Percentiles rank a stretch among this genome's conserved stretches.
These are phyloP conservation scores for Nerophis ophidion DNA, from an alignment of 2,113 vertebrate genomes.

Conservation along the genomic window DNA sequence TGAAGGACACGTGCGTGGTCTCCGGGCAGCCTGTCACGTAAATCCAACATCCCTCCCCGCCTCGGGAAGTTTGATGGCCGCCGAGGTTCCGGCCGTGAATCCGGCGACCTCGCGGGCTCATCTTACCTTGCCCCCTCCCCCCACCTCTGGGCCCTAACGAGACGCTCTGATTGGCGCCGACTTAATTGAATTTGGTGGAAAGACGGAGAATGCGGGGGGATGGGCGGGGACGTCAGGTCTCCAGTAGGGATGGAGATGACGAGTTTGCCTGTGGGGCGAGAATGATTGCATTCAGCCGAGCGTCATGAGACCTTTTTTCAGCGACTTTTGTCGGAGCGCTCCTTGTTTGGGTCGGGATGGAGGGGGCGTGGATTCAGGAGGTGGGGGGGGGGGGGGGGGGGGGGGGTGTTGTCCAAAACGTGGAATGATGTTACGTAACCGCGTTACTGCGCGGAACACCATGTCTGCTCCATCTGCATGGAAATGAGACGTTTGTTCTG, in stretches of 20 bases:
- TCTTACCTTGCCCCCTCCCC: slow-evolving; percentile 48
- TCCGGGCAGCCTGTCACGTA: slow-evolving; percentile 67
- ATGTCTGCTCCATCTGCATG: background rate
- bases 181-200: slow-evolving; percentile 53
- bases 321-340: slow-evolving; percentile 37
- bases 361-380: slow-evolving; percentile 5
- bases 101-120: slow-evolving; percentile 29
- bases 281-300: slow-evolving; percentile 44
- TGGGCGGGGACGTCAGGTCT: slow-evolving; percentile 26
- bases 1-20: slow-evolving; percentile 27
- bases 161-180: slow-evolving; percentile 51
- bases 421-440: slow-evolving; percentile 27
- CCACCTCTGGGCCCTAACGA: slow-evolving; percentile 13
- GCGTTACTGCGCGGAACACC: background rate
- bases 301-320: slow-evolving; percentile 46
- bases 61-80: slow-evolving; percentile 38
- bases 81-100: slow-evolving; percentile 28
- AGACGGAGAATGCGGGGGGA: slow-evolving; percentile 3
- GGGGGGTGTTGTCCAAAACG: slow-evolving; percentile 35
- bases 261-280: slow-evolving; percentile 55
- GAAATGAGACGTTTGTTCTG: too few relatives aligned
- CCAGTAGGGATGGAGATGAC: slow-evolving; percentile 55
- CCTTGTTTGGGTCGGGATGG: slow-evolving; percentile 27
- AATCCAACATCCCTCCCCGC: slow-evolving; percentile 46
- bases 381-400: slow-evolving; percentile 18